Conservation (phyloP, 2,888 invertebrate species). For the Cataglyphis altisquamis region DNA sequence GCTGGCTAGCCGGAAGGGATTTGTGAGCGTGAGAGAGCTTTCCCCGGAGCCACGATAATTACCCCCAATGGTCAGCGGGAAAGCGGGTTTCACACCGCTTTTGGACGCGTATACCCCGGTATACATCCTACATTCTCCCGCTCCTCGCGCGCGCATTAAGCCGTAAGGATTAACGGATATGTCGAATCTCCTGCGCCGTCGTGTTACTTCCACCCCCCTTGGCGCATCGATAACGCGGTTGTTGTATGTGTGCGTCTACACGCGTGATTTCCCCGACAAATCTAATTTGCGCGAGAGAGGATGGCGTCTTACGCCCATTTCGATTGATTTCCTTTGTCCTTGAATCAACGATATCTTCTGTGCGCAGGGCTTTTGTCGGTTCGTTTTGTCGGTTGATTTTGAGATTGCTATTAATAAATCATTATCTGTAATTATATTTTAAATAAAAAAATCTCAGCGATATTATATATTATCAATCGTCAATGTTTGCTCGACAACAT, state of each 20-base stretch:
- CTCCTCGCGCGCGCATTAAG: conserved; percentile 60
- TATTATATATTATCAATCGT: neutral
- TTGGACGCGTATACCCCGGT: conserved; percentile 55
- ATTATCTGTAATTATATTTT: neutral
- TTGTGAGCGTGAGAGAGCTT: conserved; percentile 84
- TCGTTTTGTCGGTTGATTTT: no score
- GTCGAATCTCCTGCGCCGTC: conserved; percentile 50
- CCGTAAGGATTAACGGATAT: conserved; percentile 69
- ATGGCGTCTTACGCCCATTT: conserved; percentile 6
- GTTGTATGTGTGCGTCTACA: neutral
- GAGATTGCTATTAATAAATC: neutral
- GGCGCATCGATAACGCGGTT: neutral
- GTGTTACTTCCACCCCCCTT: conserved; percentile 42
- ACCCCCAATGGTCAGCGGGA: conserved; percentile 81
- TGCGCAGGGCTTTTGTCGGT: neutral
- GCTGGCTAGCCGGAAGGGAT: conserved; percentile 72
- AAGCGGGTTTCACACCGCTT: conserved; percentile 67
- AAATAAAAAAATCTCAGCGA: neutral
- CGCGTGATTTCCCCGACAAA: conserved; percentile 40
- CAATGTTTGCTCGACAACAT: neutral
- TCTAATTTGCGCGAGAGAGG: conserved; percentile 21
- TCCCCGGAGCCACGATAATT: conserved; percentile 81
- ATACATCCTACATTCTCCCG: conserved; percentile 52
- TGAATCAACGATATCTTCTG: neutral
- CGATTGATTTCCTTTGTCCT: conserved; percentile 5